These are phyloP conservation scores for Limnephilus auricula DNA, from an alignment of 2,888 invertebrate genomes.

Conservation along the genomic window DNA sequence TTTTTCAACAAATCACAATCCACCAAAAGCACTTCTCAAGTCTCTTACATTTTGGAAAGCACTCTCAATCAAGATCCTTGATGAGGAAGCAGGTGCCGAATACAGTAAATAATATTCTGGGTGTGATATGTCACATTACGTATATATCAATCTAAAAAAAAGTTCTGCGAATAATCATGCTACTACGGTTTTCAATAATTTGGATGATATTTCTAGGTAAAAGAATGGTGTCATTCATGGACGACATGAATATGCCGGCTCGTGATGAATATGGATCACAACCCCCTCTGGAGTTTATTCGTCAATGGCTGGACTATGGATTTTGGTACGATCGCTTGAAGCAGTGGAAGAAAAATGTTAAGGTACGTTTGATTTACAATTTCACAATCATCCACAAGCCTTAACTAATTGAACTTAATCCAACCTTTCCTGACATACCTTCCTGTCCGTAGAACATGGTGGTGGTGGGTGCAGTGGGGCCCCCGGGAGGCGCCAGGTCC, in stretches of 20 bases:
- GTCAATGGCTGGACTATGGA: slow-evolving; percentile 92
- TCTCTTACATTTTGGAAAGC: too few species aligned
- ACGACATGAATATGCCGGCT: slow-evolving; percentile 95
- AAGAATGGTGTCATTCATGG: slow-evolving; percentile 91
- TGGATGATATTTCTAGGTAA: slow-evolving; percentile 75
- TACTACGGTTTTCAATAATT: not conserved
- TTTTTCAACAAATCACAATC: too few species aligned
- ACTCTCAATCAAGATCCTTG: too few species aligned
- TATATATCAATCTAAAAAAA: too few species aligned
- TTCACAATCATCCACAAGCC: not conserved
- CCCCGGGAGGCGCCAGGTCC: slow-evolving; percentile 91
- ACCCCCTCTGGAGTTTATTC: slow-evolving; percentile 90
- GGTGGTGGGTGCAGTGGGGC: slow-evolving; percentile 89
- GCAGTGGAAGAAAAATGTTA: slow-evolving; percentile 86
- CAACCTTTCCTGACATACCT: not conserved
- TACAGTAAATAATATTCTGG: not conserved
- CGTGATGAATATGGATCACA: slow-evolving; percentile 93
- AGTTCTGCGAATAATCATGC: too few species aligned
- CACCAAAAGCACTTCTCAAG: too few species aligned
- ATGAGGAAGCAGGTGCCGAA: not conserved
- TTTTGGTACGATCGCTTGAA: slow-evolving; percentile 93
- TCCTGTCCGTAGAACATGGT: slow-evolving; percentile 82
- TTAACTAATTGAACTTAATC: not conserved
- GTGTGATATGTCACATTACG: not conserved
- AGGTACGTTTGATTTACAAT: slow-evolving; percentile 72